Percentiles rank a stretch among this genome's conserved stretches.
phyloP scores from a whole-genome alignment of 1,140 invertebrate species.

The Choristoneura fumiferana region DNA sequence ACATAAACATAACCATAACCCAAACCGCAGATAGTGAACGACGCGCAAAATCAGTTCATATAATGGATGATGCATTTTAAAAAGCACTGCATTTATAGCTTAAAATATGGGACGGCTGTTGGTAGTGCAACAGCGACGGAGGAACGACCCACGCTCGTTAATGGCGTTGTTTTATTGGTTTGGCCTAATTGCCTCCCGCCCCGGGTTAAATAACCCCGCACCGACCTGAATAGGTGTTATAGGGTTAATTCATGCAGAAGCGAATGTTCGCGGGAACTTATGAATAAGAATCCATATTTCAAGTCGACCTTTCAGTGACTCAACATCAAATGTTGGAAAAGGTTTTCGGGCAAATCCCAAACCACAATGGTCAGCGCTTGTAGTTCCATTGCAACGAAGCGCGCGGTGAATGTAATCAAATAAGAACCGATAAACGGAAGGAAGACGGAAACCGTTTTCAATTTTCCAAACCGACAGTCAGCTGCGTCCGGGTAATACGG shows the following conservation, averaged over 20 bases:
- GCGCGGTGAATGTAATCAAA: constrained; percentile 32
- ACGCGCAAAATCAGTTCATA: too few species aligned
- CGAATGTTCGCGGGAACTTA: constrained; percentile 3
- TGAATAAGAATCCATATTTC: constrained; percentile 16
- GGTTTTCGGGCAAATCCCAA: background rate
- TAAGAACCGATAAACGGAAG: constrained; percentile 24
- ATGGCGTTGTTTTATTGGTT: constrained; percentile 63
- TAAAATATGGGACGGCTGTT: constrained; percentile 5
- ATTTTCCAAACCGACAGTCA: constrained; percentile 58
- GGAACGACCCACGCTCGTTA: constrained; percentile 52
- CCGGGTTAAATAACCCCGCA: constrained; percentile 55
- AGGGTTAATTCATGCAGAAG: constrained; percentile 25
- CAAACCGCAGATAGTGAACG: background rate
- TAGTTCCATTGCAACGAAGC: constrained; percentile 28
- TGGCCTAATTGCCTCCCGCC: constrained; percentile 62
- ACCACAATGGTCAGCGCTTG: constrained; percentile 13
- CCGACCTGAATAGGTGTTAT: constrained; percentile 49
- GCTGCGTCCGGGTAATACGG: constrained; percentile 44
- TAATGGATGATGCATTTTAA: constrained; percentile 9
- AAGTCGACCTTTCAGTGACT: constrained; percentile 11
- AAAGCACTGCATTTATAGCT: constrained; percentile 11
- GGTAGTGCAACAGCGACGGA: constrained; percentile 41
- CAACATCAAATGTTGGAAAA: background rate
- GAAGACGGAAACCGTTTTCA: constrained; percentile 41
- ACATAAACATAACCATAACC: too few species aligned